Percentiles rank a stretch among this genome's conserved stretches.
Conservation (phyloP, 2,888 invertebrate species). For the Zele albiditarsus region DNA sequence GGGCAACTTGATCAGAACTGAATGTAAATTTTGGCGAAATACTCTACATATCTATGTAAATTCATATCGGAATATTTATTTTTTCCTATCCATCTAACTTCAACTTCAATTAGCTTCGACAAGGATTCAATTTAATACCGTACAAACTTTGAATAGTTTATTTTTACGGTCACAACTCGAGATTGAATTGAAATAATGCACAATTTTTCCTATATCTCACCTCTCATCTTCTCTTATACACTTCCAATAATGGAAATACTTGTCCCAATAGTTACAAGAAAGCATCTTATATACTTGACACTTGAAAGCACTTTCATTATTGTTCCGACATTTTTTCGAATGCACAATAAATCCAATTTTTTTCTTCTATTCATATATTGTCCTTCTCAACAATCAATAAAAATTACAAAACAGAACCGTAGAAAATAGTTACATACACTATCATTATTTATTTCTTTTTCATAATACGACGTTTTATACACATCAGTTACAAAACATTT, state of each 20-base stretch:
- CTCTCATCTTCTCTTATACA: background rate
- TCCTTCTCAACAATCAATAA: no score
- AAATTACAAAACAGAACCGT: no score
- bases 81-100: background rate
- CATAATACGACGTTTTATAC: conserved; percentile 58
- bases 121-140: conserved; percentile 24
- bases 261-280: background rate
- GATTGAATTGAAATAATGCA: background rate
- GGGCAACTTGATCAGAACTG: no score
- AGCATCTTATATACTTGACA: background rate
- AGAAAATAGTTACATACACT: no score
- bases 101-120: conserved; percentile 5
- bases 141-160: conserved; percentile 16
- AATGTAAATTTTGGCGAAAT: background rate
- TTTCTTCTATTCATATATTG: no score
- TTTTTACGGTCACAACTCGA: background rate
- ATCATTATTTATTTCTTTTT: no score
- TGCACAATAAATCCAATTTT: conserved; percentile 39
- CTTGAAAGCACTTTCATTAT: no score
- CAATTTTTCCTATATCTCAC: conserved; percentile 6
- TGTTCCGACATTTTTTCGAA: background rate
- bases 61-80: background rate
- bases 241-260: background rate
- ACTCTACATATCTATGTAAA: no score
- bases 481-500: conserved; percentile 64